Evolutionary conservation across 1,140 invertebrate species (phyloP).

Genomic region (Megalopta genalis): DNA sequence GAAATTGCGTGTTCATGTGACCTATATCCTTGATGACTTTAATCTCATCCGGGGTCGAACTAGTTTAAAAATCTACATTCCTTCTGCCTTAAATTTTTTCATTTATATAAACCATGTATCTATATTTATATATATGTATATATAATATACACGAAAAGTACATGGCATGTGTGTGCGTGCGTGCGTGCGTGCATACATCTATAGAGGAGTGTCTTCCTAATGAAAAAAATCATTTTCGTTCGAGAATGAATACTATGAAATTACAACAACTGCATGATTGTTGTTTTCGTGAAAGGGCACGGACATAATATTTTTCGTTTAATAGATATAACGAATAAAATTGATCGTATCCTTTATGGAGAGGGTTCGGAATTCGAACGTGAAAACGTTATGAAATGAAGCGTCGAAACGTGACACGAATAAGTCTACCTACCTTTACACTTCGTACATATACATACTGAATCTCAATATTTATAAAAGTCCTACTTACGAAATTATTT

Average conservation of each 20-base stretch:
- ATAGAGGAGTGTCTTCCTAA: neutral
- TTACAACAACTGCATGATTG: neutral
- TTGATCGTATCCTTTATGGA: conserved; percentile 8
- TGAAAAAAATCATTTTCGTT: neutral
- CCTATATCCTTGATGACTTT: conserved; percentile 11
- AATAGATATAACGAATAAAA: neutral
- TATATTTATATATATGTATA: neutral
- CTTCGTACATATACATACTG: too few relatives aligned
- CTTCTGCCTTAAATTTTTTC: neutral
- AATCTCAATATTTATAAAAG: neutral
- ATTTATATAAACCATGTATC: neutral
- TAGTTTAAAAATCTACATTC: neutral
- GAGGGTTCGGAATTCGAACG: conserved; percentile 49
- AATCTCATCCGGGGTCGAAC: neutral
- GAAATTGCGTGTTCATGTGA: neutral
- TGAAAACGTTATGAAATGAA: conserved; percentile 28
- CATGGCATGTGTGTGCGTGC: too few relatives aligned
- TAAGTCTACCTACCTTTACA: conserved; percentile 1
- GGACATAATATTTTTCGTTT: neutral
- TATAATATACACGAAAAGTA: too few relatives aligned
- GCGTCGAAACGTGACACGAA: conserved; percentile 39
- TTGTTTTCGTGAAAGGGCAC: neutral
- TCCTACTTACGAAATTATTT: neutral
- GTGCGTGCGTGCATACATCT: neutral
- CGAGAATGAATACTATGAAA: neutral